phyloP scores from a whole-genome alignment of 2,797 vertebrate genomes.

The Manis pentadactyla region DNA sequence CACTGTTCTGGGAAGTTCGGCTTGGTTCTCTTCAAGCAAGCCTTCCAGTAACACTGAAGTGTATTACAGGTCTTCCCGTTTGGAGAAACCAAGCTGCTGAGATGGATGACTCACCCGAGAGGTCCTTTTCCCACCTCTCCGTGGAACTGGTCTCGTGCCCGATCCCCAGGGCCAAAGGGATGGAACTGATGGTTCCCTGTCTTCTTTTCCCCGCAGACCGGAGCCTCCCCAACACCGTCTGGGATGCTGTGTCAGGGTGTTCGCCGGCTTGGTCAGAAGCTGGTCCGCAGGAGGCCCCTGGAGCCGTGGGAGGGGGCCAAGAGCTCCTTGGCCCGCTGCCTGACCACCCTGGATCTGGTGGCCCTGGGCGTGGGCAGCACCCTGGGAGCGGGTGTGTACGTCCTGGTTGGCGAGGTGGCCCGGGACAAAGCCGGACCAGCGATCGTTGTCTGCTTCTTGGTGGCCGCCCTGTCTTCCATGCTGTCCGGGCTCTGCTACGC shows the following conservation, averaged over 20 bases:
- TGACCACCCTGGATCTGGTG: slow-evolving; percentile 94
- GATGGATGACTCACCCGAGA: too few relatives aligned
- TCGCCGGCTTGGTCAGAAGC: slow-evolving; percentile 85
- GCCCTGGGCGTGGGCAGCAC: slow-evolving; percentile 94
- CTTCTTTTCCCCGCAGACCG: background rate
- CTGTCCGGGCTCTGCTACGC: slow-evolving; percentile 95
- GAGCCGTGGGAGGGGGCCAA: slow-evolving; percentile 78
- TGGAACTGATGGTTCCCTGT: background rate
- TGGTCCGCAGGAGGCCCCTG: slow-evolving; percentile 87
- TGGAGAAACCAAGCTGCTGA: background rate
- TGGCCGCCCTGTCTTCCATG: slow-evolving; percentile 93
- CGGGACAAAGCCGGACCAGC: slow-evolving; percentile 92
- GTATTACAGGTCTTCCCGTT: background rate
- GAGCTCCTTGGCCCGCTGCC: slow-evolving; percentile 90
- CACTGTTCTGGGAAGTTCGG: background rate
- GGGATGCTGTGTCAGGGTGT: slow-evolving; percentile 68
- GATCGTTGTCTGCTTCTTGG: slow-evolving; percentile 94
- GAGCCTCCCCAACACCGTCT: background rate
- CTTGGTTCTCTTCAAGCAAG: background rate
- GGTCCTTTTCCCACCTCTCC: background rate
- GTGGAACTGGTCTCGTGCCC: background rate
- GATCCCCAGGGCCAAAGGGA: too few relatives aligned
- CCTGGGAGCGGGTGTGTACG: slow-evolving; percentile 93
- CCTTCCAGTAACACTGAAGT: background rate
- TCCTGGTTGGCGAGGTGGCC: slow-evolving; percentile 94